Conservation (phyloP, 2,113 vertebrate genomes). For the Peucedramus taeniatus region DNA sequence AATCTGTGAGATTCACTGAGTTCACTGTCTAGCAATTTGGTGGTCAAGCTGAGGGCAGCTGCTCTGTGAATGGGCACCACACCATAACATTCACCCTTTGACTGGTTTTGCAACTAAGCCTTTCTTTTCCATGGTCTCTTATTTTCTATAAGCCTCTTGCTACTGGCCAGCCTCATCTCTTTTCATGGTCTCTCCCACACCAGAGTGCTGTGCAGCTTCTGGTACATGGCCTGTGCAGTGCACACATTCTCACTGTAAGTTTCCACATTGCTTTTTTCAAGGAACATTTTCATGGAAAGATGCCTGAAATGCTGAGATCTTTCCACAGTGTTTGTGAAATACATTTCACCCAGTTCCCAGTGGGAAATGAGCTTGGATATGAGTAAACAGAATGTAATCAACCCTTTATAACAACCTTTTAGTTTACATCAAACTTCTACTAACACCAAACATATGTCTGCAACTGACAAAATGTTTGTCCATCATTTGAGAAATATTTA, state of each 20-base stretch:
- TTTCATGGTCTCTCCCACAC: not conserved
- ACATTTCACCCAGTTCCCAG: not conserved
- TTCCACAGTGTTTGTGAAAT: not conserved
- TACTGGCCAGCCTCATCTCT: not conserved
- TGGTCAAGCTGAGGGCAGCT: slow-evolving; percentile 20
- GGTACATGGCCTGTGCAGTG: not conserved
- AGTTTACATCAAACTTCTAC: not conserved
- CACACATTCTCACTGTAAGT: not conserved
- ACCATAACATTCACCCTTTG: not conserved
- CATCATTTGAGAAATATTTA: not conserved
- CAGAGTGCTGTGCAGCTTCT: not conserved
- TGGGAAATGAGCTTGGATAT: not conserved
- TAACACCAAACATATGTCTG: not conserved
- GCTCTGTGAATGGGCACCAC: not conserved
- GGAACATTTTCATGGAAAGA: not conserved
- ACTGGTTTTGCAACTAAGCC: not conserved
- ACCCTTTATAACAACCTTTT: not conserved
- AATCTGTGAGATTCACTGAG: slow-evolving; percentile 23
- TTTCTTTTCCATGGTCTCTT: not conserved
- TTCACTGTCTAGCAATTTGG: slow-evolving; percentile 60
- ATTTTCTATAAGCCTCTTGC: not conserved
- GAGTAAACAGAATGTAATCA: not conserved
- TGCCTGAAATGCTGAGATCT: not conserved
- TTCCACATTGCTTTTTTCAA: not conserved
- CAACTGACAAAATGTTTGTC: not conserved